Percentiles rank a stretch among this genome's conserved stretches.
Conservation (phyloP, 2,113 vertebrate genomes). For the Pterocles gutturalis region DNA sequence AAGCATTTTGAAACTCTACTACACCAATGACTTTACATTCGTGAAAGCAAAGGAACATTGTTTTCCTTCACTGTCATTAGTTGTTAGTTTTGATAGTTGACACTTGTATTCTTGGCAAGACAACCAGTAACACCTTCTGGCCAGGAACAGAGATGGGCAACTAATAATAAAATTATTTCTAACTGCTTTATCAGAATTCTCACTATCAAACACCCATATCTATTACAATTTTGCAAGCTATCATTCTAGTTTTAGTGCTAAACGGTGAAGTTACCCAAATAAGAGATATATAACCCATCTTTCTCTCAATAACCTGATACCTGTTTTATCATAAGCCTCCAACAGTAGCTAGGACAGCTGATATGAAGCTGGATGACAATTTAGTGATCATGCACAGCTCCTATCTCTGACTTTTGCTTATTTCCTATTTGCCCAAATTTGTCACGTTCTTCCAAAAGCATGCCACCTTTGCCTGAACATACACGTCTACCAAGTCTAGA, state of each 20-base stretch:
- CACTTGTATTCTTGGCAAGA: not conserved
- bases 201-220: not conserved
- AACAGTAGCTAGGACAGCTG: not conserved
- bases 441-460: not conserved
- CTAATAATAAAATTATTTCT: not conserved
- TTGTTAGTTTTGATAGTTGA: not conserved
- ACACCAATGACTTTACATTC: not conserved
- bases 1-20: not conserved
- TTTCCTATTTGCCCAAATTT: not conserved
- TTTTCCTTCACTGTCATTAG: not conserved
- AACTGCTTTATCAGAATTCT: not conserved
- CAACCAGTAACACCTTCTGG: not conserved
- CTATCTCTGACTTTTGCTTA: not conserved
- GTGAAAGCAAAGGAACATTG: not conserved
- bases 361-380: not conserved
- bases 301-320: not conserved
- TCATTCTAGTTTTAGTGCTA: not conserved
- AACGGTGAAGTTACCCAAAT: not conserved
- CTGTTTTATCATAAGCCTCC: not conserved
- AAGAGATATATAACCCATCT: not conserved
- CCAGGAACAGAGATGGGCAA: not conserved
- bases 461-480: not conserved
- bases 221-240: not conserved
- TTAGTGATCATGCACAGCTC: not conserved
- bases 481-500: not conserved